These are phyloP conservation scores for Mormyrops boulengeri DNA, from an alignment of 2,797 vertebrate genomes.

Conservation along the genomic window DNA sequence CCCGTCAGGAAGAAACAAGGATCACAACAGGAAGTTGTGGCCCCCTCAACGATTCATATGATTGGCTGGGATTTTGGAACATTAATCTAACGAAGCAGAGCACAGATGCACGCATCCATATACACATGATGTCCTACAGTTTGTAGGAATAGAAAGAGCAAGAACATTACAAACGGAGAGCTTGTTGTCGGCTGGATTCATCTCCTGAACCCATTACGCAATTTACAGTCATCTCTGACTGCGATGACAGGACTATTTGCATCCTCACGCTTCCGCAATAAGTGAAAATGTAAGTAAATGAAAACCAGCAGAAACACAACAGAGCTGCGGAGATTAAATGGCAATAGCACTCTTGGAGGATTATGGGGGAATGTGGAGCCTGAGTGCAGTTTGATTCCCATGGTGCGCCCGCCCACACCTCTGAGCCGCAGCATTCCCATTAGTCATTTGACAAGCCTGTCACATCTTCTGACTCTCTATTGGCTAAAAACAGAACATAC, in stretches of 20 bases:
- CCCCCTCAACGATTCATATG: not conserved
- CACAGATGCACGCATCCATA: not conserved
- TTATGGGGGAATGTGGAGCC: conserved; percentile 23
- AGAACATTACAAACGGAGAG: not conserved
- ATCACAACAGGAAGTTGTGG: not conserved
- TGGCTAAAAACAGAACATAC: not conserved
- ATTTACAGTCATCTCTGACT: not conserved
- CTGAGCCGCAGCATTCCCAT: not conserved
- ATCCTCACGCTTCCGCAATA: conserved; percentile 8
- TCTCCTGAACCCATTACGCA: not conserved
- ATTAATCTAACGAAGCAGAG: not conserved
- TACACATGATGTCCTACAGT: not conserved
- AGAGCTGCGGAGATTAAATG: conserved; percentile 27
- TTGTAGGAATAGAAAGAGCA: not conserved
- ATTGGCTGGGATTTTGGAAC: not conserved
- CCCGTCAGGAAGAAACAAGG: not conserved
- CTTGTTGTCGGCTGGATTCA: not conserved
- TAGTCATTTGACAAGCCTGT: not conserved
- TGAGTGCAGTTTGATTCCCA: not conserved
- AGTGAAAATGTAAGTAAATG: conserved; percentile 18
- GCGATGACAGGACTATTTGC: not conserved
- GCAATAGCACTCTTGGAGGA: conserved; percentile 33
- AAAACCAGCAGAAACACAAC: conserved; percentile 15
- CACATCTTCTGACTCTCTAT: not conserved
- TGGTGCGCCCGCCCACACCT: not conserved